A percentile compares a stretch with the other conserved stretches of the same genome.
phyloP scores from a whole-genome alignment of 2,113 vertebrate species.

The Phrynosoma blainvillii region DNA sequence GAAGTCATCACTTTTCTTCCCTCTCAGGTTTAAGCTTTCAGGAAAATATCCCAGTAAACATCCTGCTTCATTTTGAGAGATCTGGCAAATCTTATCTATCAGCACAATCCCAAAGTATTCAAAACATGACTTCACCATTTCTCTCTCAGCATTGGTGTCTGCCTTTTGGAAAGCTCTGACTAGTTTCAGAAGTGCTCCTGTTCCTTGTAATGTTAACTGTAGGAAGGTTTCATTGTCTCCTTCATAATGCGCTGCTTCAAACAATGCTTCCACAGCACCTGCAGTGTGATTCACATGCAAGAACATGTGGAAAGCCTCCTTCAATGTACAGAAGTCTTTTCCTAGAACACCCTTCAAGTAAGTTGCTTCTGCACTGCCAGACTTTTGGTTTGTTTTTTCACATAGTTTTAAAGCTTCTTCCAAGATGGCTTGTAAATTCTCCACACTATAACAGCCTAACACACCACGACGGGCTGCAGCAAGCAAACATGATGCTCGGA shows the following conservation, averaged over 20 bases:
- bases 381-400: slow-evolving; percentile 61
- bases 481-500: slow-evolving; percentile 77
- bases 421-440: slow-evolving; percentile 56
- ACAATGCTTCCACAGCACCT: slow-evolving; percentile 77
- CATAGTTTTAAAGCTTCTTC: slow-evolving; percentile 73
- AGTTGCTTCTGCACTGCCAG: slow-evolving; percentile 74
- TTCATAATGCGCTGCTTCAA: slow-evolving; percentile 45
- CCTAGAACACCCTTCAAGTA: slow-evolving; percentile 73
- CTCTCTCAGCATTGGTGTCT: slow-evolving; percentile 77
- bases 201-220: slow-evolving; percentile 45
- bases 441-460: neutral
- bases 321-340: slow-evolving; percentile 66
- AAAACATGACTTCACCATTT: slow-evolving; percentile 82
- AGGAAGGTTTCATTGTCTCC: slow-evolving; percentile 51
- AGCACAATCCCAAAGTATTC: slow-evolving; percentile 81
- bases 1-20: slow-evolving; percentile 72
- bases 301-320: slow-evolving; percentile 60
- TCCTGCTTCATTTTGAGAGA: slow-evolving; percentile 75
- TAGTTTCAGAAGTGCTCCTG: slow-evolving; percentile 73
- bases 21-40: slow-evolving; percentile 56
- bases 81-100: slow-evolving; percentile 69
- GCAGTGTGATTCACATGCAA: slow-evolving; percentile 71
- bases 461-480: slow-evolving; percentile 67
- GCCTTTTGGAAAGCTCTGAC: slow-evolving; percentile 71
- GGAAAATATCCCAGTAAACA: slow-evolving; percentile 69